Percentiles rank a stretch among this genome's conserved stretches.
Conservation (phyloP, 2,797 vertebrate genomes). For the Oreonectes daqikongensis region DNA sequence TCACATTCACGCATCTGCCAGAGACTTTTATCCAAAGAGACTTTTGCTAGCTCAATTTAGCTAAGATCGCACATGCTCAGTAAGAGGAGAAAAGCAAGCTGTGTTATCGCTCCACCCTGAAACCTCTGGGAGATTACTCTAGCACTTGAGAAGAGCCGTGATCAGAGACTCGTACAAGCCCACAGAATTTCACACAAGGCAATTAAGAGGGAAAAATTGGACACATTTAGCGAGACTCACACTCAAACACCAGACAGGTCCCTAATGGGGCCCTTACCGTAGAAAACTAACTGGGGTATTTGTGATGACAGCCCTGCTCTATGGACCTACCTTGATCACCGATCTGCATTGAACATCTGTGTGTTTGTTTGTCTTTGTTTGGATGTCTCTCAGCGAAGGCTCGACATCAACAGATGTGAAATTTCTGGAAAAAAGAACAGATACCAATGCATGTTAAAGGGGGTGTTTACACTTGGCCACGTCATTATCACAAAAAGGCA, state of each 20-base stretch:
- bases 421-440: neutral
- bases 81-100: constrained; percentile 6
- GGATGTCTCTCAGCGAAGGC: constrained; percentile 8
- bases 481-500: too few species aligned
- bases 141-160: constrained; percentile 43
- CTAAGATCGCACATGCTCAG: constrained; percentile 8
- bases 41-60: constrained; percentile 6
- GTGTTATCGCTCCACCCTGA: constrained; percentile 22
- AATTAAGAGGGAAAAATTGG: constrained; percentile 52
- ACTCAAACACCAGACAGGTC: constrained; percentile 21
- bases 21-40: too few species aligned
- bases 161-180: constrained; percentile 46
- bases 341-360: constrained; percentile 30
- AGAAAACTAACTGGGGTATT: constrained; percentile 22
- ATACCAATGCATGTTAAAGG: neutral
- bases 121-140: constrained; percentile 52
- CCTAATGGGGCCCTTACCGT: constrained; percentile 20
- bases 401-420: constrained; percentile 10
- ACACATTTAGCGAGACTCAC: constrained; percentile 30
- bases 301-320: constrained; percentile 18
- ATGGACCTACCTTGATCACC: constrained; percentile 33
- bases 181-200: constrained; percentile 51
- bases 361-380: constrained; percentile 23
- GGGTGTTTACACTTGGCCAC: neutral
- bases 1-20: too few species aligned